Conservation (phyloP, 2,797 vertebrate species). For the Galaxias olidus region DNA sequence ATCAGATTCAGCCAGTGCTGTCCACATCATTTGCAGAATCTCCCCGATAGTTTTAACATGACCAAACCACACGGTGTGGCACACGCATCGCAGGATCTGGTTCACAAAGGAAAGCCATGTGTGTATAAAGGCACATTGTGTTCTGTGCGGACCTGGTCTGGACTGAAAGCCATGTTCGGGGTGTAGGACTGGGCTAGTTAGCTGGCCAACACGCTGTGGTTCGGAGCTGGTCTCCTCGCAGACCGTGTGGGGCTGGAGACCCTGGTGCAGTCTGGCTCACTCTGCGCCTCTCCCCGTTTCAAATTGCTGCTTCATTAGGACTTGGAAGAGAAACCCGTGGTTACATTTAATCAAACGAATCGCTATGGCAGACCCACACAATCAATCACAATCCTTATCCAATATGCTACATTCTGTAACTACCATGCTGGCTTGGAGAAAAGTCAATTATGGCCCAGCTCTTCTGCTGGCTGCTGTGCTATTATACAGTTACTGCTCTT, state of each 20-base stretch:
- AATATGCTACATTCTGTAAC: slow-evolving; percentile 79
- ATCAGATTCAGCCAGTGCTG: slow-evolving; percentile 30
- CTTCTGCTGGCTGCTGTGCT: slow-evolving; percentile 53
- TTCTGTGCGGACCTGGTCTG: too few species aligned
- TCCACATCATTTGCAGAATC: slow-evolving; percentile 25
- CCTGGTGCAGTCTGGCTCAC: slow-evolving; percentile 51
- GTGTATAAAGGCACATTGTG: too few species aligned
- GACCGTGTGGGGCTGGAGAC: slow-evolving; percentile 58
- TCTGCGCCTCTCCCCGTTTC: slow-evolving; percentile 80
- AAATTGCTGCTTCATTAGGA: slow-evolving; percentile 96
- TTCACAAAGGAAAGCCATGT: too few species aligned
- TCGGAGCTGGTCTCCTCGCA: background rate
- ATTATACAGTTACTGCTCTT: slow-evolving; percentile 61
- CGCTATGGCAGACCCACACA: slow-evolving; percentile 84
- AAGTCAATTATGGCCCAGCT: slow-evolving; percentile 64
- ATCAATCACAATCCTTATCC: slow-evolving; percentile 86
- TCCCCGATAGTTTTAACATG: slow-evolving; percentile 29
- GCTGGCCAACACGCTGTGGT: background rate
- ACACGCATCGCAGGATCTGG: slow-evolving; percentile 1
- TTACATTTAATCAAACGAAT: slow-evolving; percentile 98
- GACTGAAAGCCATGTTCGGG: background rate
- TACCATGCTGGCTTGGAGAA: slow-evolving; percentile 71
- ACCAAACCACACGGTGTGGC: slow-evolving; percentile 7
- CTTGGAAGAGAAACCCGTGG: slow-evolving; percentile 90
- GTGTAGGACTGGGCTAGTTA: background rate